Evolutionary conservation across 1,140 invertebrate genomes (phyloP).

Genomic region (Stegodyphus mimosarum): DNA sequence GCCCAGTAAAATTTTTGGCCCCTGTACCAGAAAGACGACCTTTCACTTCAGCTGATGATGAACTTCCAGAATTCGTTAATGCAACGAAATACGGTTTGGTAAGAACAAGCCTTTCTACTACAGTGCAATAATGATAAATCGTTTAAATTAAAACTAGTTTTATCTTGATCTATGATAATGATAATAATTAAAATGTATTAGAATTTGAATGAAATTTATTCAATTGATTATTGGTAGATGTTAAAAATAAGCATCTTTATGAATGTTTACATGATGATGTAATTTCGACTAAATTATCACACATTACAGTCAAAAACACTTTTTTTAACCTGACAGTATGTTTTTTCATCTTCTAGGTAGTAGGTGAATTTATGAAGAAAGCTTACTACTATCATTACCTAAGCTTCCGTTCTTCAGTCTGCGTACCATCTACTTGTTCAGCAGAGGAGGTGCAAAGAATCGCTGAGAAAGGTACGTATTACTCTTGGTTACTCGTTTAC

Average conservation of each 20-base stretch:
- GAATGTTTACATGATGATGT: too few relatives aligned
- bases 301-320: too few relatives aligned
- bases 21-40: conserved; percentile 24
- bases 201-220: too few relatives aligned
- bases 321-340: too few relatives aligned
- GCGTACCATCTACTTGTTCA: conserved; percentile 38
- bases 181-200: too few relatives aligned
- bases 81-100: conserved; percentile 23
- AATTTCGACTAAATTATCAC: too few relatives aligned
- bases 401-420: conserved; percentile 34
- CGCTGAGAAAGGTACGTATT: background rate
- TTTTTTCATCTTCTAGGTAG: conserved; percentile 2
- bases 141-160: too few relatives aligned
- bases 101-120: background rate
- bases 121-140: too few relatives aligned
- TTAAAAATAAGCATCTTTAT: too few relatives aligned
- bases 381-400: conserved; percentile 22
- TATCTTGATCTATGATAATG: too few relatives aligned
- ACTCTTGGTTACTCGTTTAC: background rate
- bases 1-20: background rate
- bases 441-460: conserved; percentile 15
- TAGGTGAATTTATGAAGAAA: background rate
- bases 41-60: conserved; percentile 3
- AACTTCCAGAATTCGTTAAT: conserved; percentile 37
- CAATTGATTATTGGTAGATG: background rate